These are phyloP conservation scores for Drosophila santomea DNA, from an alignment of 1,140 invertebrate genomes.

Conservation along the genomic window DNA sequence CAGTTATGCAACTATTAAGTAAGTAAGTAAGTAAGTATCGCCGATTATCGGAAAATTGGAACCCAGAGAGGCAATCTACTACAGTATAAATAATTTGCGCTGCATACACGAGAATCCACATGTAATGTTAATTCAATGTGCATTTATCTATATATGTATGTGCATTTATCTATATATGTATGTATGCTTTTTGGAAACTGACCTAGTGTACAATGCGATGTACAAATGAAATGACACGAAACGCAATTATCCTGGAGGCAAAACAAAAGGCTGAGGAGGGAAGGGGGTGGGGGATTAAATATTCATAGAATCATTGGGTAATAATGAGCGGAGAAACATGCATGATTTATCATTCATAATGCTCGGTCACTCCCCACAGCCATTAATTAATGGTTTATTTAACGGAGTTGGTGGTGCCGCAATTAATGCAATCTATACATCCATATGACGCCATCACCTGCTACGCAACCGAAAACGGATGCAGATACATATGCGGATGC, in stretches of 20 bases:
- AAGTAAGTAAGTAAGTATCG: neutral
- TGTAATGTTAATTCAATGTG: slow-evolving; percentile 17
- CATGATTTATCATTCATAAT: slow-evolving; percentile 47
- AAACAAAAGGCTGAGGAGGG: slow-evolving; percentile 6
- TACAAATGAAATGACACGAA: slow-evolving; percentile 19
- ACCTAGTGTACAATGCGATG: too few relatives aligned
- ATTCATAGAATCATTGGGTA: slow-evolving; percentile 42
- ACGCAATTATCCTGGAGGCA: slow-evolving; percentile 22
- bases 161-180: too few relatives aligned
- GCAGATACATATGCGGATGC: neutral
- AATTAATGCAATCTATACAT: slow-evolving; percentile 30
- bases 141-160: too few relatives aligned
- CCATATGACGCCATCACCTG: slow-evolving; percentile 11
- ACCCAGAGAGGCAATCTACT: too few relatives aligned
- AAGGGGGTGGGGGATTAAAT: slow-evolving; percentile 21
- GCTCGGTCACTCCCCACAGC: slow-evolving; percentile 9
- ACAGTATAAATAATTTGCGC: neutral
- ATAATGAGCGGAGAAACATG: slow-evolving; percentile 22
- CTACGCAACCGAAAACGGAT: slow-evolving; percentile 7
- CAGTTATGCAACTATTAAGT: too few relatives aligned
- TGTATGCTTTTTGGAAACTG: too few relatives aligned
- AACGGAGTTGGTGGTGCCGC: slow-evolving; percentile 28
- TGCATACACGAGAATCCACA: slow-evolving; percentile 2
- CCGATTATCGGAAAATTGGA: neutral
- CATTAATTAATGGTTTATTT: slow-evolving; percentile 55